Conservation (phyloP, 2,797 vertebrate species). For the Mormyrops boulengeri region DNA sequence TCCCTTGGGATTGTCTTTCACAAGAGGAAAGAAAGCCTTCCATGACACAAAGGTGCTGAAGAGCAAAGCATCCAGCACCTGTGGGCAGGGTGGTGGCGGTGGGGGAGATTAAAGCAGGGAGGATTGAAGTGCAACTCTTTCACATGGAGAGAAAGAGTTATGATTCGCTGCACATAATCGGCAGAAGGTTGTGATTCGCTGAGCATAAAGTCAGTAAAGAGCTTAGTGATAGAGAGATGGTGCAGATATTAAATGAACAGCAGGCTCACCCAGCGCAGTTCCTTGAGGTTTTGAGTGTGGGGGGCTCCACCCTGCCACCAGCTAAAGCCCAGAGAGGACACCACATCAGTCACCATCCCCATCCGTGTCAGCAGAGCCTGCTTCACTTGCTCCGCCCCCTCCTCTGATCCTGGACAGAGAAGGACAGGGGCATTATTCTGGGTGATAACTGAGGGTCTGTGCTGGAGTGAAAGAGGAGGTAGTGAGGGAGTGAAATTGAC, state of each 20-base stretch:
- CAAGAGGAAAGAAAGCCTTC: constrained; percentile 68
- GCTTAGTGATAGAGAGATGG: not conserved
- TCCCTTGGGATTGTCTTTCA: constrained; percentile 59
- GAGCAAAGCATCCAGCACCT: constrained; percentile 66
- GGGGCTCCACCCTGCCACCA: constrained; percentile 78
- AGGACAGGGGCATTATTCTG: not conserved
- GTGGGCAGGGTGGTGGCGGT: not conserved
- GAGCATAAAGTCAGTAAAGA: not conserved
- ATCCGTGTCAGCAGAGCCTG: constrained; percentile 54
- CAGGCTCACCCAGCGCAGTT: constrained; percentile 61
- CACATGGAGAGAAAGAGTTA: not conserved
- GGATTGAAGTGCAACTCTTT: not conserved
- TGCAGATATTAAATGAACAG: not conserved
- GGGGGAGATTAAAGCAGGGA: not conserved
- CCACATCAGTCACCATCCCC: constrained; percentile 67
- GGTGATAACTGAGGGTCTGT: not conserved
- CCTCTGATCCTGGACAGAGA: constrained; percentile 61
- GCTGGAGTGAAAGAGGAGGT: not conserved
- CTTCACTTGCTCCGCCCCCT: constrained; percentile 61
- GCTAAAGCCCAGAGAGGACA: constrained; percentile 76
- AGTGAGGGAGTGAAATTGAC: not conserved
- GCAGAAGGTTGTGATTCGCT: not conserved
- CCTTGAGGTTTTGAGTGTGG: constrained; percentile 68
- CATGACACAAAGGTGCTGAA: constrained; percentile 70
- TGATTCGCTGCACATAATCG: not conserved